Evolutionary conservation across 2,888 invertebrate genomes (phyloP), one percentile per base, ranked within the genome.

Genomic region (Polia nebulosa): DNA sequence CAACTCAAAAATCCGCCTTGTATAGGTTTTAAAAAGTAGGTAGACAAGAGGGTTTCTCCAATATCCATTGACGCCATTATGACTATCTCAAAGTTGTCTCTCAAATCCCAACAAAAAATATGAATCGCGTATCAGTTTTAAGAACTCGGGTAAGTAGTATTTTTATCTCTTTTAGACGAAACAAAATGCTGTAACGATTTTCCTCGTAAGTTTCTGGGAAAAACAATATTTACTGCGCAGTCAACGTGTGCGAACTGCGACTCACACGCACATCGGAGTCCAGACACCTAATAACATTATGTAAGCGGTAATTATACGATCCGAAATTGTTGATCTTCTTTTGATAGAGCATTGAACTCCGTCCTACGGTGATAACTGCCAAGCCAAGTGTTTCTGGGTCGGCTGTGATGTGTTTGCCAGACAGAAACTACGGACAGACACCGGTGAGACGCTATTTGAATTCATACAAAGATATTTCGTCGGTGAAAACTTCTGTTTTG

Each of bases 361-460:
- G 73, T 69, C 68, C 61, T 77, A 78, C 71, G 81, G 49, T 74
- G 72, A 61, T 56, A 67, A 73, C 74, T 83, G 83, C 80, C 83
- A 70, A 85, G 85, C 72, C 83, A 83, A 85, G 69, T 67, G 83
- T 85, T 88, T 88, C 82, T 88, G 86, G 87, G 88, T 85, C 87
- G 84, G 34, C 78, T 63, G 77, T 76, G 76, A 72, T 70, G 52
- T 76, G 72, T 65, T 70, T 84, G 84, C 78, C 76, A 82, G 85
- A 84, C 78, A 78, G 57, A 73, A 45, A 51, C 61, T 55, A 39
- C 41, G 41, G 36, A 39, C 55, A 72, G 80, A 80, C 77, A 72
- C 41, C 57, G 52, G 51, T 66, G 60, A 76, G 71, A 76, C 76
- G 60, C 49, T 65, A 49, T 55, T 65, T 75, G 64, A 69, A 70